Base-by-base conservation (phyloP, 2,797 vertebrate genomes). In the Acipenser oxyrinchus region DNA sequence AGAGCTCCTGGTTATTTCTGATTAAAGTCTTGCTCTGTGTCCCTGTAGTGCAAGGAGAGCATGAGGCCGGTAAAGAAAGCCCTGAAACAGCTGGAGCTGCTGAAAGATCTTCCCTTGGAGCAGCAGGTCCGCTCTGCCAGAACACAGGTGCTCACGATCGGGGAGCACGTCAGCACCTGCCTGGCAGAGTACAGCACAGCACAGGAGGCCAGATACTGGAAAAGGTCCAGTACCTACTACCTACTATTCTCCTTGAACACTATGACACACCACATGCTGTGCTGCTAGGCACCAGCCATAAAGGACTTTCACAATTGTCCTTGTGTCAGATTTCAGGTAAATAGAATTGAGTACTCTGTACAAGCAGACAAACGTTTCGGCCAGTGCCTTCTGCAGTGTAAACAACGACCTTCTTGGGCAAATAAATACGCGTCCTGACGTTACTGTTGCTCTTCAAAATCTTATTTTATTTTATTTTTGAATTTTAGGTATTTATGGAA, bases 11-110 rank as follows among this genome's bases (percentile, higher is more conserved):
- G 4, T 63, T 62, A 59, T 51, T 52, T 66, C 11, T 10, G 49
- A 65, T 12, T 18, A 62, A 49, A 0, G 11, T 15, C 48, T n/a
- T 37, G 23, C 23, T 37, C 71, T 70, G 63, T 48, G 59, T 75
- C 68, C 51, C 72, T 64, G 10, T 69, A 87, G 84, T 83, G 82
- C 71, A 87, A 88, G 70, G 82, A 87, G 51, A 74, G 76, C 50
- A 52, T 88, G 10, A 81, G 82, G 51, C 84, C 82, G 0, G 73
- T 75, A 60, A 85, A 84, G 76, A 82, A 74, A 51, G 73, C 73
- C 6, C 76, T 88, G 9, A 8, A 63, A 49, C 83, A 76, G 51
- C 57, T 87, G 61, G 49, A 72, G 66, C 71, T 74, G 49, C 80
- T 80, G 7, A 71, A 65, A 70, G 68, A 77, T 10, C 59, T 79